Evolutionary conservation across 1,140 invertebrate genomes (phyloP).

Genomic region (Archegozetes longisetosus): DNA sequence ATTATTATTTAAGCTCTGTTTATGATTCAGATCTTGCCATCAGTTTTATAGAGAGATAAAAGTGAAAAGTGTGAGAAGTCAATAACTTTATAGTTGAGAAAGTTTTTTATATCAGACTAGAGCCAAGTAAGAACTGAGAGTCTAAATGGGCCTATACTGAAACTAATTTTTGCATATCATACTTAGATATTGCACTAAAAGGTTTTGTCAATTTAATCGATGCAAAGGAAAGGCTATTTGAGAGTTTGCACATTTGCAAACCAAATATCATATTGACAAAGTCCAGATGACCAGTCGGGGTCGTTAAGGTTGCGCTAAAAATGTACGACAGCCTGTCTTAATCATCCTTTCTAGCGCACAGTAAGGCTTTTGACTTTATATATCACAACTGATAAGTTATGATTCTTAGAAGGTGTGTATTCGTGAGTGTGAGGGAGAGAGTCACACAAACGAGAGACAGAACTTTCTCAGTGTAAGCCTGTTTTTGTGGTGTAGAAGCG

Average conservation of each 20-base stretch:
- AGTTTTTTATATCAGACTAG: too few relatives aligned
- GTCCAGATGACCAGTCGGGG: background rate
- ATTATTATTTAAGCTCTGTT: too few relatives aligned
- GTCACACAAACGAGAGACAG: background rate
- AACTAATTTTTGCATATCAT: too few relatives aligned
- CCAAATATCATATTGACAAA: background rate
- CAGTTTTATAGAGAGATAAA: too few relatives aligned
- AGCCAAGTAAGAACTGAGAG: too few relatives aligned
- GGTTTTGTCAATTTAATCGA: background rate
- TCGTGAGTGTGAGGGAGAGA: background rate
- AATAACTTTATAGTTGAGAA: too few relatives aligned
- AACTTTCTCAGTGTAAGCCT: background rate
- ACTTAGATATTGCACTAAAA: too few relatives aligned
- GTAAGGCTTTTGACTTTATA: background rate
- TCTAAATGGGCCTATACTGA: too few relatives aligned
- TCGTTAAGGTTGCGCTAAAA: background rate
- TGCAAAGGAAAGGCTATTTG: background rate
- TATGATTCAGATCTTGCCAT: too few relatives aligned
- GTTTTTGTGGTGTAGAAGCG: background rate
- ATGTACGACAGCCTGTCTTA: too few relatives aligned
- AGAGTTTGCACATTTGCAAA: background rate
- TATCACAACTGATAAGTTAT: background rate
- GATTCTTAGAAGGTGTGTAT: background rate
- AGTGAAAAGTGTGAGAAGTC: too few relatives aligned
- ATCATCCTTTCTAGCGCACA: background rate